phyloP scores from a whole-genome alignment of 2,113 vertebrate species.

The Syngnathus floridae region DNA sequence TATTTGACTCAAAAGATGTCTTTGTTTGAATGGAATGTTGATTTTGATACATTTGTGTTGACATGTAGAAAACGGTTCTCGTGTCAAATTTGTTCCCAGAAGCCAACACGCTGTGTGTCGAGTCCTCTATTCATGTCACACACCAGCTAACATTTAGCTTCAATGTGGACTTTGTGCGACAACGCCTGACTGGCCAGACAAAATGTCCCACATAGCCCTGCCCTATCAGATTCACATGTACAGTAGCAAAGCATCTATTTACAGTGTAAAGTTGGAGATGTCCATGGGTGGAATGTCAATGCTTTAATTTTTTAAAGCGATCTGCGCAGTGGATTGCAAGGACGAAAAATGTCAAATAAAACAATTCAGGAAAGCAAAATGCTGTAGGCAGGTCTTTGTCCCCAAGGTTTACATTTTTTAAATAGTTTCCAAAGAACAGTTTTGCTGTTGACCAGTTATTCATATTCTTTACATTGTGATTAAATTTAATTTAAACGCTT shows the following conservation, averaged over 20 bases:
- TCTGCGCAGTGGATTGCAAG: slow-evolving; percentile 49
- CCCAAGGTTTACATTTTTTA: background rate
- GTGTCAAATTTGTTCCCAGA: background rate
- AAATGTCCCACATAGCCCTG: background rate
- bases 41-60: background rate
- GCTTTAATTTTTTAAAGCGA: slow-evolving; percentile 79
- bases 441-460: slow-evolving; percentile 54
- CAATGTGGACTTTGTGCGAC: background rate
- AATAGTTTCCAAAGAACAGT: slow-evolving; percentile 68
- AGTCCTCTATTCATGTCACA: background rate
- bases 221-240: slow-evolving; percentile 52
- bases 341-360: slow-evolving; percentile 45
- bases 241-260: slow-evolving; percentile 69
- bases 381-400: slow-evolving; percentile 58
- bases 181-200: background rate
- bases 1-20: background rate
- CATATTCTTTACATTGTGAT: slow-evolving; percentile 79
- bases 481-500: slow-evolving; percentile 83
- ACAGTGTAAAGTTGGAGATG: slow-evolving; percentile 73
- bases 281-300: slow-evolving; percentile 68
- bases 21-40: background rate
- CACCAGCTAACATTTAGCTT: background rate
- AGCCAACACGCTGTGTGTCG: background rate
- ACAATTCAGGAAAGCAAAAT: slow-evolving; percentile 66
- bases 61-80: background rate